These are phyloP conservation scores for Tigriopus californicus DNA, from an alignment of 2,888 invertebrate species.

Conservation along the genomic window DNA sequence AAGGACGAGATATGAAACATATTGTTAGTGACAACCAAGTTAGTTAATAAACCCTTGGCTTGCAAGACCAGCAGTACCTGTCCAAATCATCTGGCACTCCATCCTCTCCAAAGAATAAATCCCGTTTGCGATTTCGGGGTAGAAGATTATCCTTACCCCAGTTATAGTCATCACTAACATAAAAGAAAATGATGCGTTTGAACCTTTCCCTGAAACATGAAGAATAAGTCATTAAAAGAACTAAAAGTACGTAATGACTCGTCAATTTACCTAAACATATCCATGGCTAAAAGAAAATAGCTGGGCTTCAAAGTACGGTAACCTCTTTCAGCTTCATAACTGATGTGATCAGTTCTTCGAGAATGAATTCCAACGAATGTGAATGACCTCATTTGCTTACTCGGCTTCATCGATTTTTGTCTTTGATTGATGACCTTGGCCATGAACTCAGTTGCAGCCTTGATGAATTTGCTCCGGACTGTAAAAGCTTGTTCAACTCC, in stretches of 20 bases:
- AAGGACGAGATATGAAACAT: background rate
- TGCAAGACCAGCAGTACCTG: too few relatives aligned
- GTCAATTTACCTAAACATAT: background rate
- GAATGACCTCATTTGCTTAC: too few relatives aligned
- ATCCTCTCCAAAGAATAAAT: background rate
- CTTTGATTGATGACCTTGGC: too few relatives aligned
- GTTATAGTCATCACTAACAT: background rate
- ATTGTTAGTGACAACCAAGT: too few relatives aligned
- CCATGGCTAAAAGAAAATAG: background rate
- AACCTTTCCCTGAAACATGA: background rate
- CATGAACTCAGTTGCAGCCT: too few relatives aligned
- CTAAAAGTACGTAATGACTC: too few relatives aligned
- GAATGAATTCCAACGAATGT: too few relatives aligned
- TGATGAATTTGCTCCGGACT: too few relatives aligned
- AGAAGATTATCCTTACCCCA: background rate
- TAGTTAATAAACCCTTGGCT: too few relatives aligned
- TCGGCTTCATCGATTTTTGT: too few relatives aligned
- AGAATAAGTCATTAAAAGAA: background rate
- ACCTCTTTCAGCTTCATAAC: background rate
- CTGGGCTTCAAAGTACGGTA: background rate
- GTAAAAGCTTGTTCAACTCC: too few relatives aligned
- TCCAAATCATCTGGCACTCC: background rate
- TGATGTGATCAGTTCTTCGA: background rate
- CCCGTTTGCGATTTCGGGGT: background rate
- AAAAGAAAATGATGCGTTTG: background rate